phyloP scores from a whole-genome alignment of 1,140 invertebrate species.

The Caerostris darwini region DNA sequence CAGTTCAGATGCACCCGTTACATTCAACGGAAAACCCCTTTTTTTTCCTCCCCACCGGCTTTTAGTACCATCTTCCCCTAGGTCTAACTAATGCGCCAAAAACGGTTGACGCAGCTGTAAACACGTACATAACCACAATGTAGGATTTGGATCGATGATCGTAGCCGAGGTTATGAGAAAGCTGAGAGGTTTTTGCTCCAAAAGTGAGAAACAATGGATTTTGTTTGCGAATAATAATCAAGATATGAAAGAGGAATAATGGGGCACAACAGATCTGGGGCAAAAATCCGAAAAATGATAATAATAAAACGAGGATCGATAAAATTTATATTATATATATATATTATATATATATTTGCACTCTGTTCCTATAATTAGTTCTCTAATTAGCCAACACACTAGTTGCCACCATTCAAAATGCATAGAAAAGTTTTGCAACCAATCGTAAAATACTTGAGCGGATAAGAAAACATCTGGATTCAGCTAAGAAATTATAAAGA shows the following conservation, averaged over 20 bases:
- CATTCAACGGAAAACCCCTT: constrained; percentile 37
- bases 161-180: background rate
- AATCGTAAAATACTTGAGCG: no score
- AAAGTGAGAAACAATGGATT: constrained; percentile 25
- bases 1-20: constrained; percentile 12
- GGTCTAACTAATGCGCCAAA: background rate
- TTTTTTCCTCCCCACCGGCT: background rate
- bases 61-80: background rate
- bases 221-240: no score
- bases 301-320: no score
- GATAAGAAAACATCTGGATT: no score
- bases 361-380: no score
- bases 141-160: constrained; percentile 46
- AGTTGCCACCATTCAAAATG: no score
- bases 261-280: background rate
- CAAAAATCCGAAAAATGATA: background rate
- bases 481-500: no score
- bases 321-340: no score
- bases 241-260: no score
- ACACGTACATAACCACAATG: background rate
- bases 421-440: no score
- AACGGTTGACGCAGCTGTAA: background rate
- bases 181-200: background rate
- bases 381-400: no score
- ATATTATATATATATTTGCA: no score